Base-by-base conservation (phyloP, 2,888 invertebrate species). In the Eupithecia subfuscata region DNA sequence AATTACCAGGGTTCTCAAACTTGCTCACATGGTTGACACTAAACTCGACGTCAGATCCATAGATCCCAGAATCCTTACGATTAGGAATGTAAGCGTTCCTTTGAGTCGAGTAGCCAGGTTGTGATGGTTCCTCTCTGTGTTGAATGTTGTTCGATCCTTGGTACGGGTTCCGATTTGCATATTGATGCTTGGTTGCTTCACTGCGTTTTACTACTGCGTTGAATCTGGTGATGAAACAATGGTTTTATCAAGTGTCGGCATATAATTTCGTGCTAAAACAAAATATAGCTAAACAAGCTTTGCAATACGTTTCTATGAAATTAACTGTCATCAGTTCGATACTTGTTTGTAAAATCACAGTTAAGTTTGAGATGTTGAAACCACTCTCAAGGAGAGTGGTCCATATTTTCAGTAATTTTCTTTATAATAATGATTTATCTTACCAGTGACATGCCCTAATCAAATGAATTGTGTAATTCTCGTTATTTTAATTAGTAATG, bases 181-280 rank as follows among this genome's bases (percentile, higher is more conserved):
- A 84, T 75, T 87, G 86, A 74, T 88, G 91, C 65, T 86, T 87
- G 5, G 84, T 84, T 4, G 90, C 86, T 40, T 89, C 91, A 52
- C 89, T 85, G 77, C 92, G 87, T 77, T 86, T 88, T 0, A 93
- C 92, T 5, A 91, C 87, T n/a, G 92, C 92, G 60, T 91, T 92
- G 70, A 92, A 92, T 75, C 92, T 92, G 83, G 43, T 6, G 68
- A 43, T 14, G 14, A 40, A 25, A 64, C 9, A 64, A 64, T 34
- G 22, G 34, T 34, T 18, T 34, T 1, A 25, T 25, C 25, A 60
- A 56, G 5, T 25, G 12, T 60, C 1, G 11, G 11, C 5, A 5
- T 22, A 56, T 22, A 56, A 52, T 52, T 52, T n/a, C 4, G n/a
- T 12, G 56, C 56, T 22, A 52, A 18, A 52, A 22, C 11, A 4